These are phyloP conservation scores for Pantherophis vulpinus DNA, from an alignment of 2,797 vertebrate genomes.

Conservation along the genomic window DNA sequence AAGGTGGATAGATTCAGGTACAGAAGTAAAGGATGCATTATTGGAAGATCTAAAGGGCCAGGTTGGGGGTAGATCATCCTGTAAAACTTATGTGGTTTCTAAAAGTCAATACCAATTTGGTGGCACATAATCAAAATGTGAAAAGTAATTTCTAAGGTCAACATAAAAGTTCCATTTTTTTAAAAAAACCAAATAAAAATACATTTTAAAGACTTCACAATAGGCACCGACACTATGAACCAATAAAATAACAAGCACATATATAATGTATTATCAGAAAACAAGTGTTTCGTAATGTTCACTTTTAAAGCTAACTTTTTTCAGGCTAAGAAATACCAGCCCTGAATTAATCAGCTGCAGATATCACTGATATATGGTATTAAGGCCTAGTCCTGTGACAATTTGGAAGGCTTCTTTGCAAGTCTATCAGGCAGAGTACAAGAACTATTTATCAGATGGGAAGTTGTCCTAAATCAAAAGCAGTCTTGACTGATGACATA, in stretches of 20 bases:
- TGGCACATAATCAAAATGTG: not conserved
- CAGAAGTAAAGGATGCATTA: not conserved
- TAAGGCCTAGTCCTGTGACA: not conserved
- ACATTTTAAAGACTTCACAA: not conserved
- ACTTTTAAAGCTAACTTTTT: not conserved
- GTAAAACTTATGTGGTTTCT: not conserved
- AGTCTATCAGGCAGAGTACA: not conserved
- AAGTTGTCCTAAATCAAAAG: not conserved
- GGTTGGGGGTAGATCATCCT: not conserved
- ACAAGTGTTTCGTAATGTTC: not conserved
- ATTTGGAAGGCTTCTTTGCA: conserved; percentile 12
- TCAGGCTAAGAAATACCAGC: not conserved
- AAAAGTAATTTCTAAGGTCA: not conserved
- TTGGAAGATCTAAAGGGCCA: not conserved
- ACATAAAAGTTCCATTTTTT: not conserved
- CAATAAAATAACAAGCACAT: not conserved
- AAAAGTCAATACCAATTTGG: not conserved
- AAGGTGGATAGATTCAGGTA: not conserved
- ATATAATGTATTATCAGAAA: not conserved
- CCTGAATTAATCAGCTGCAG: not conserved
- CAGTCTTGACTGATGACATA: not conserved
- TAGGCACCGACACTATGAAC: not conserved
- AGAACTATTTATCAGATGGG: not conserved
- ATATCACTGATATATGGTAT: not conserved
- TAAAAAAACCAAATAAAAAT: not conserved